A percentile compares a stretch with the other conserved stretches of the same genome.
Conservation (phyloP, 1,140 invertebrate species). For the Drosophila sulfurigaster region DNA sequence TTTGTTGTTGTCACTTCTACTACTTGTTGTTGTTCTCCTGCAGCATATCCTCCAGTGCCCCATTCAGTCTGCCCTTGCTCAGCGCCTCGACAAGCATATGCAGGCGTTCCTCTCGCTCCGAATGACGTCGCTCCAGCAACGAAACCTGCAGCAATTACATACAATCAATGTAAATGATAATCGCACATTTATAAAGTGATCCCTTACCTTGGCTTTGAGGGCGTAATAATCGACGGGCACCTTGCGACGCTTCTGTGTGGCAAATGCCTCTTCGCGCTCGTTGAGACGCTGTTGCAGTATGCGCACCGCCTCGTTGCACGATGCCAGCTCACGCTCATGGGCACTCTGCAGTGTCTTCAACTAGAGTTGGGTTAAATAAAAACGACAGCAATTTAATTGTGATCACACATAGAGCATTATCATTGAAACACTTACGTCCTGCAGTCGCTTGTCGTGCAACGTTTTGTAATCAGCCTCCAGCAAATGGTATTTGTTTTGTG, state of each 20-base stretch:
- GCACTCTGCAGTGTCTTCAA: slow-evolving; percentile 91
- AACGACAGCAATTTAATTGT: neutral
- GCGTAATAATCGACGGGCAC: slow-evolving; percentile 84
- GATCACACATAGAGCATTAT: neutral
- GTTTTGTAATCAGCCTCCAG: slow-evolving; percentile 88
- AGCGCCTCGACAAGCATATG: slow-evolving; percentile 84
- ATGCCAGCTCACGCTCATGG: slow-evolving; percentile 90
- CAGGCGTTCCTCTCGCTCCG: slow-evolving; percentile 82
- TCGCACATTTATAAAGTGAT: neutral
- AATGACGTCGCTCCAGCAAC: slow-evolving; percentile 78
- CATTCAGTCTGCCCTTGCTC: slow-evolving; percentile 81
- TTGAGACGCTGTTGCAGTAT: slow-evolving; percentile 80
- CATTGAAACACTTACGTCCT: slow-evolving; percentile 87
- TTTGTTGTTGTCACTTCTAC: slow-evolving; percentile 63
- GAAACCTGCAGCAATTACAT: slow-evolving; percentile 62
- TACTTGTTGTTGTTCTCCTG: slow-evolving; percentile 80
- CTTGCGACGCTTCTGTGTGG: slow-evolving; percentile 82
- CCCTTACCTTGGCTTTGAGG: slow-evolving; percentile 80
- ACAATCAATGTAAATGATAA: neutral
- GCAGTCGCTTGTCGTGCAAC: slow-evolving; percentile 90
- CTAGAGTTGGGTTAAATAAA: slow-evolving; percentile 76
- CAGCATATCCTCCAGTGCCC: slow-evolving; percentile 76
- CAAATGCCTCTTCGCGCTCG: slow-evolving; percentile 79
- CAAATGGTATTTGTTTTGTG: slow-evolving; percentile 87
- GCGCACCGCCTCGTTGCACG: slow-evolving; percentile 80